Percentiles rank a stretch among this genome's conserved stretches.
Conservation (phyloP, 2,797 vertebrate genomes). For the Heteromormyrus szaboi region DNA sequence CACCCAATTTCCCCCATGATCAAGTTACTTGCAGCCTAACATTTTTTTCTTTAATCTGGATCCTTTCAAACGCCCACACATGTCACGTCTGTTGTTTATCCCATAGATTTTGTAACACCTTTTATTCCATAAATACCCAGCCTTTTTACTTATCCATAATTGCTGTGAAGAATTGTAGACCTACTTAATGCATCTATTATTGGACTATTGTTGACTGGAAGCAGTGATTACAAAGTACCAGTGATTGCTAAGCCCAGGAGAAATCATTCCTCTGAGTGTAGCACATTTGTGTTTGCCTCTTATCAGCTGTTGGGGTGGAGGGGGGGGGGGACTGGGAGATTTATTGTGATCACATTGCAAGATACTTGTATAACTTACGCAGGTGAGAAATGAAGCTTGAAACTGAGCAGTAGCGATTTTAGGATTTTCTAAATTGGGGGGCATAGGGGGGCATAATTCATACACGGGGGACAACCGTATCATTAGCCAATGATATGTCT, state of each 20-base stretch:
- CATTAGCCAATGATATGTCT: not conserved
- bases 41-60: not conserved
- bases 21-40: not conserved
- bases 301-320: not conserved
- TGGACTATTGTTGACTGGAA: not conserved
- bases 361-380: not conserved
- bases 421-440: not conserved
- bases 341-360: not conserved
- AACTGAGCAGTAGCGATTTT: not conserved
- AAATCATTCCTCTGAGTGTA: not conserved
- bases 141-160: constrained; percentile 2
- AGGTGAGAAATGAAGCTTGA: not conserved
- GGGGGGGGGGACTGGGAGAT: not conserved
- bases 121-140: not conserved
- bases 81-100: not conserved
- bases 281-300: not conserved
- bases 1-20: not conserved
- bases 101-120: constrained; percentile 4
- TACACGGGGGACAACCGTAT: not conserved
- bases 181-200: constrained; percentile 3
- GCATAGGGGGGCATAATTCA: not conserved
- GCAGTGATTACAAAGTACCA: not conserved
- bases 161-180: not conserved
- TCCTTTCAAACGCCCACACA: not conserved
- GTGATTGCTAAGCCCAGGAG: not conserved